These are phyloP conservation scores for Thinocorus orbignyianus DNA, from an alignment of 2,113 vertebrate species.

Conservation along the genomic window DNA sequence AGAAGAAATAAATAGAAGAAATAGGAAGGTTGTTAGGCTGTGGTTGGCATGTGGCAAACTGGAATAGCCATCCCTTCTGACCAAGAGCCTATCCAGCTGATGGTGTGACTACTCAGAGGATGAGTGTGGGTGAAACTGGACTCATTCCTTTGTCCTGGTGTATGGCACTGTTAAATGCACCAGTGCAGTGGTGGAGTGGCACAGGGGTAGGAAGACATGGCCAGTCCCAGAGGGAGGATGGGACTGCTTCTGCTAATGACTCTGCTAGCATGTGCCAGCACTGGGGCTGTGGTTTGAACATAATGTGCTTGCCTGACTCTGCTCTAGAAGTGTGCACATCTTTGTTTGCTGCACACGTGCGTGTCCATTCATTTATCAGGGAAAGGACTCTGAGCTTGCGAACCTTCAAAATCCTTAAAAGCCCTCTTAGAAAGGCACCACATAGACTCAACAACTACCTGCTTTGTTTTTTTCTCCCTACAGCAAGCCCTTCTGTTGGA, in stretches of 20 bases:
- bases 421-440: not conserved
- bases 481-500: constrained; percentile 95
- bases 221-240: not conserved
- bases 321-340: not conserved
- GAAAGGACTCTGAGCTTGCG: not conserved
- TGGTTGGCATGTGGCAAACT: not conserved
- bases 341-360: fast-evolving
- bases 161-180: not conserved
- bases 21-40: not conserved
- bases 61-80: not conserved
- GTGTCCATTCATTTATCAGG: not conserved
- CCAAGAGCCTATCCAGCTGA: not conserved
- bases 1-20: not conserved
- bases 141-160: not conserved
- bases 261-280: not conserved
- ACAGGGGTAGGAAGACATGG: not conserved
- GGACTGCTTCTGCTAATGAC: not conserved
- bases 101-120: not conserved
- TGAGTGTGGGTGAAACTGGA: not conserved
- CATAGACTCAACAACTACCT: not conserved
- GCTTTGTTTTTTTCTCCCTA: not conserved
- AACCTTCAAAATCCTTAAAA: not conserved
- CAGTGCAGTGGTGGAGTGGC: too few relatives aligned
- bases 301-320: not conserved
- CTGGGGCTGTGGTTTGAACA: not conserved